Evolutionary conservation across 2,113 vertebrate species (phyloP), one percentile per base, ranked within the genome.

Genomic region (Arvicanthis niloticus): DNA sequence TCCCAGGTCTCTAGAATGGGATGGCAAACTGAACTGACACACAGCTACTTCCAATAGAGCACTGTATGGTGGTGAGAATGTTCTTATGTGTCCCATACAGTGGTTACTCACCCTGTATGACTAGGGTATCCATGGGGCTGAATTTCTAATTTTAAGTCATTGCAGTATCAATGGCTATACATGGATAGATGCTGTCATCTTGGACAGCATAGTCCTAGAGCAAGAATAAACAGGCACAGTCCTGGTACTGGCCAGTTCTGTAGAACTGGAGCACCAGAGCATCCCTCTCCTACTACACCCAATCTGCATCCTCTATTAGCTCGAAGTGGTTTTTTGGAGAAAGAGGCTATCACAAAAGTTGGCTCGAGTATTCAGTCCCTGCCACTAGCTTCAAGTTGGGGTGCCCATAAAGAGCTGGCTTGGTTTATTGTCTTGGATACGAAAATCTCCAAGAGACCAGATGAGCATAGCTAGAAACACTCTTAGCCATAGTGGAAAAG

Each of bases 371-470:
- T 72, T 78, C 53, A 62, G 37, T 93, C 42, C 37, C 72, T 82
- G 80, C 6, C 53, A n/a, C 40, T 73, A 24, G 34, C 62, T 96
- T 92, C 73, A 73, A 87, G 68, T 58, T 87, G 72, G 60, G 87
- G 21, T 3, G 11, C 53, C 65, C 81, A 84, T 93, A 80, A 95
- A 92, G 93, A 96, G 29, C n/a, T n/a, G 80, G 51, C 26, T 88
- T 82, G 45, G 82, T 92, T 96, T 96, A 94, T 88, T 93, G 91
- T 75, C 96, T 95, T 96, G 84, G 60, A 95, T 86, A 42, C 76
- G 81, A 37, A 91, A n/a, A 89, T 93, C 60, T 95, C 97, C 45
- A 85, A 72, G 94, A 97, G 88, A 96, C 78, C 70, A 58, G 88
- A 95, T 77, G 42, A 76, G 75, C 51, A 21, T 7, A 91, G 42